phyloP scores from a whole-genome alignment of 2,888 invertebrate genomes.

The Brachypalpus laphriformis region DNA sequence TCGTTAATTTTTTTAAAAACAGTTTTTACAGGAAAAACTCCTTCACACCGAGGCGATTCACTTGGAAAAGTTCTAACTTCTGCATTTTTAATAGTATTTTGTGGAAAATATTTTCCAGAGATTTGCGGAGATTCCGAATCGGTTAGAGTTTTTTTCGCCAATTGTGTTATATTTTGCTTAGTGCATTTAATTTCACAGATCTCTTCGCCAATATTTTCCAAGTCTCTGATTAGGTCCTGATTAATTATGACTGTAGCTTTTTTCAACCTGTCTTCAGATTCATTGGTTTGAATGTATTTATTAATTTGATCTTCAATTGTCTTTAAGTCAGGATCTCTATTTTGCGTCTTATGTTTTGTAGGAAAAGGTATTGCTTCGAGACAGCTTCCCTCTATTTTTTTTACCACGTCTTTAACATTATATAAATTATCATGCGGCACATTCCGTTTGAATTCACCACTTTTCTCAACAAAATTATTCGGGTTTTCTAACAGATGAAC shows the following conservation, averaged over 20 bases:
- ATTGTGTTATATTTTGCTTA: conserved; percentile 76
- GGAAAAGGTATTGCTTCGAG: conserved; percentile 50
- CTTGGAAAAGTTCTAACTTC: neutral
- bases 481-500: conserved; percentile 23
- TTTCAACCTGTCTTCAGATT: neutral
- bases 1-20: too few relatives aligned
- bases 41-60: neutral
- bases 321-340: conserved; percentile 10
- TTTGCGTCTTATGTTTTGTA: neutral
- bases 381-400: conserved; percentile 36
- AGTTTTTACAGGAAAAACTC: neutral
- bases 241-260: conserved; percentile 70
- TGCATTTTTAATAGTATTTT: neutral
- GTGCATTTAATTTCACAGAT: conserved; percentile 78
- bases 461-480: neutral
- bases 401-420: conserved; percentile 14
- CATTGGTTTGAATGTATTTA: neutral
- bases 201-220: conserved; percentile 76
- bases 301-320: conserved; percentile 55
- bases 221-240: conserved; percentile 72
- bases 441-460: neutral
- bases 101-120: too few relatives aligned
- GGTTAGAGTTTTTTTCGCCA: conserved; percentile 61
- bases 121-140: neutral
- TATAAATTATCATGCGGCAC: neutral